phyloP scores from a whole-genome alignment of 2,888 invertebrate species.

The Yponomeuta sedellus region DNA sequence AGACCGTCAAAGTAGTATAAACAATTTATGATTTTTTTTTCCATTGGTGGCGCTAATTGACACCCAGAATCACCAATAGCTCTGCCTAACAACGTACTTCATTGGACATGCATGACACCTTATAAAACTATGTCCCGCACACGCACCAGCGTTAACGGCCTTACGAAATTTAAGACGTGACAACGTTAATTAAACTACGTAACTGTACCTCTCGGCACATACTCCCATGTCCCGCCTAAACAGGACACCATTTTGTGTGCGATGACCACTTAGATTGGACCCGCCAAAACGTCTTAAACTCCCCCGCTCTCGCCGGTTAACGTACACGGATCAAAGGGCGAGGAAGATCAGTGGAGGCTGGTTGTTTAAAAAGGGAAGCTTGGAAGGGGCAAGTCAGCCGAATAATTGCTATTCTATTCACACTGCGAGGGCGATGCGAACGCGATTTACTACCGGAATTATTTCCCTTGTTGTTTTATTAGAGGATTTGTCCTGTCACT shows the following conservation, averaged over 20 bases:
- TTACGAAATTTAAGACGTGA: slow-evolving; percentile 40
- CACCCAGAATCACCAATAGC: too few relatives aligned
- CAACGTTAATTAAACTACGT: slow-evolving; percentile 53
- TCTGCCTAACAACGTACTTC: too few relatives aligned
- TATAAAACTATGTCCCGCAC: slow-evolving; percentile 20
- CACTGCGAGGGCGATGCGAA: slow-evolving; percentile 51
- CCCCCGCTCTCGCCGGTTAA: slow-evolving; percentile 1
- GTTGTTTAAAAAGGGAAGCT: slow-evolving; percentile 18
- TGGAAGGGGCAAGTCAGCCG: slow-evolving; percentile 58
- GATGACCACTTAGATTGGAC: slow-evolving; percentile 6
- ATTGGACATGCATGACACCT: not conserved
- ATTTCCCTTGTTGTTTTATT: slow-evolving; percentile 77
- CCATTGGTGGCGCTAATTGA: too few relatives aligned
- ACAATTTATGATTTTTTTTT: too few relatives aligned
- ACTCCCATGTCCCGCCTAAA: slow-evolving; percentile 16
- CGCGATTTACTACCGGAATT: slow-evolving; percentile 71
- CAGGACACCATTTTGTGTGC: slow-evolving; percentile 14
- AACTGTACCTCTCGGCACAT: slow-evolving; percentile 37
- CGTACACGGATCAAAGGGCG: not conserved
- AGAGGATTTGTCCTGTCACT: slow-evolving; percentile 68
- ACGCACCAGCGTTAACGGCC: slow-evolving; percentile 24
- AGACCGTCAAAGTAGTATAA: too few relatives aligned
- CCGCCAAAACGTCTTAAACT: not conserved
- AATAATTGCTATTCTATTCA: slow-evolving; percentile 77
- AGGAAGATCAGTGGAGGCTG: slow-evolving; percentile 4